A percentile compares a stretch with the other conserved stretches of the same genome.
phyloP scores from a whole-genome alignment of 2,113 vertebrate genomes.

The Numenius arquata region DNA sequence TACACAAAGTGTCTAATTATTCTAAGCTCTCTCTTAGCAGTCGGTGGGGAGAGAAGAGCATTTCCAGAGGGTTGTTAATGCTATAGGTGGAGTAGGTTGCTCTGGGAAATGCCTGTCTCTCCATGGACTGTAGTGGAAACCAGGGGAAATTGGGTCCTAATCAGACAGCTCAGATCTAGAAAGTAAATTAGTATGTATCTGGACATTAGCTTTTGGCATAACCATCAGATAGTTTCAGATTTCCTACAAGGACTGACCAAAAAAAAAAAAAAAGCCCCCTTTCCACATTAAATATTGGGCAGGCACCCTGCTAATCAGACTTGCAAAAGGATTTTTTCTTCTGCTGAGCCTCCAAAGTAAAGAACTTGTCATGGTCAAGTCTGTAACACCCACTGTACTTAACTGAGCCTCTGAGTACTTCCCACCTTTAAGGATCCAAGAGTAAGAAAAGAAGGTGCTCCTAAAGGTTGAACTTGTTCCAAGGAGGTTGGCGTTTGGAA shows the following conservation, averaged over 20 bases:
- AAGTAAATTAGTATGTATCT: neutral
- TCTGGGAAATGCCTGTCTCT: neutral
- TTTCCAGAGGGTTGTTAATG: neutral
- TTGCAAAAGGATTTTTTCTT: neutral
- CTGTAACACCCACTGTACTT: neutral
- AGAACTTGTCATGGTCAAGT: neutral
- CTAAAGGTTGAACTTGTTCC: neutral
- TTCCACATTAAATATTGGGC: neutral
- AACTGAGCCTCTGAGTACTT: neutral
- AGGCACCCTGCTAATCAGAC: neutral
- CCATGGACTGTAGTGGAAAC: neutral
- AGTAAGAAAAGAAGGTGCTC: neutral
- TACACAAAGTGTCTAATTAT: neutral
- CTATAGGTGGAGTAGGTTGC: neutral
- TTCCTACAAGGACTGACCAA: neutral
- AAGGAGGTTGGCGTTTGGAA: neutral
- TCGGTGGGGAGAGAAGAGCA: neutral
- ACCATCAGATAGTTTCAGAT: neutral
- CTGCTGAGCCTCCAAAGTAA: neutral
- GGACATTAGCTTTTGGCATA: neutral
- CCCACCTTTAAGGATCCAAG: neutral
- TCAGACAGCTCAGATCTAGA: neutral
- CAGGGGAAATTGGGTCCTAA: neutral
- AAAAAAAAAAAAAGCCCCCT: neutral
- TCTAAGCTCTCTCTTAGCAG: neutral